These are phyloP conservation scores for Aleadryas rufinucha DNA, from an alignment of 2,113 vertebrate genomes.

Conservation along the genomic window DNA sequence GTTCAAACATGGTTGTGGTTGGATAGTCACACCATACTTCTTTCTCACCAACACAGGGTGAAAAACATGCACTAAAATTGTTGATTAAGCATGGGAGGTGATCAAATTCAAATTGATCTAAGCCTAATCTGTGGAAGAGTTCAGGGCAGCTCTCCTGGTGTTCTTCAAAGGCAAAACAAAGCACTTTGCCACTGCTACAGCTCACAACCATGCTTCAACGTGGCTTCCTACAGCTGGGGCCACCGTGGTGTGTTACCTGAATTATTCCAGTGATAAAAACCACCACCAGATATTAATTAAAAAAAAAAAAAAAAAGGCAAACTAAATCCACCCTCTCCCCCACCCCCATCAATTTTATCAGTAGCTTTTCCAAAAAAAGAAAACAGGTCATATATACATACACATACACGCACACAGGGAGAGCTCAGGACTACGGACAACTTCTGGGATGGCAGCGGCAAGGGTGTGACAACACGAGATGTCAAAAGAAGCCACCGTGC, in stretches of 20 bases:
- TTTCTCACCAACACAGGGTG: background rate
- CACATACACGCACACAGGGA: slow-evolving; percentile 34
- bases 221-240: background rate
- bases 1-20: slow-evolving; percentile 52
- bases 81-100: background rate
- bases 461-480: slow-evolving; percentile 39
- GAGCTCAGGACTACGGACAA: slow-evolving; percentile 25
- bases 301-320: background rate
- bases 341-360: background rate
- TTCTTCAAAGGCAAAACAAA: background rate
- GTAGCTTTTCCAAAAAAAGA: background rate
- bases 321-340: background rate
- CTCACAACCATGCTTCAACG: slow-evolving; percentile 54
- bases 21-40: background rate
- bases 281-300: background rate
- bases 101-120: background rate
- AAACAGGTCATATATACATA: background rate
- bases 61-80: background rate
- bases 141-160: background rate
- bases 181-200: background rate
- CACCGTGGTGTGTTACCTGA: background rate
- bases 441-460: slow-evolving; percentile 36
- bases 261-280: background rate
- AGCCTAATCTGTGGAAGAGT: background rate
- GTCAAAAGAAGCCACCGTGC: slow-evolving; percentile 54